Conservation (phyloP, 2,113 vertebrate species). For the Cebidichthys violaceus region DNA sequence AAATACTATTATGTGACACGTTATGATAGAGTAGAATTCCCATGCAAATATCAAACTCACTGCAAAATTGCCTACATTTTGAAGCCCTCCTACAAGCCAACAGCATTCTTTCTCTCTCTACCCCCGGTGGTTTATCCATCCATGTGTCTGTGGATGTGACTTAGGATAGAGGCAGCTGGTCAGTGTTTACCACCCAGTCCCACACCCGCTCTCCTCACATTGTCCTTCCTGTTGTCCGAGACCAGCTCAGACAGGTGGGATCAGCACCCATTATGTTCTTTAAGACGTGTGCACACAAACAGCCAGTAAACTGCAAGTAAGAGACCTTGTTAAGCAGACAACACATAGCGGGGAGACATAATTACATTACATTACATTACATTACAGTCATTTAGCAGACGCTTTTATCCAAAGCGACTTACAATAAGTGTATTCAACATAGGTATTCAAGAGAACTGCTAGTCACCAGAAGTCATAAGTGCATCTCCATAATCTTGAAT, state of each 20-base stretch:
- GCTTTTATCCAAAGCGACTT: no score
- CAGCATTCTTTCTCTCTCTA: background rate
- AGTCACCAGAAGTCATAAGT: no score
- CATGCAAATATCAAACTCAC: background rate
- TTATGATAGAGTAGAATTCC: background rate
- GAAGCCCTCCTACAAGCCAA: background rate
- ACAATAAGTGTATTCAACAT: no score
- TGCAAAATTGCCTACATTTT: background rate
- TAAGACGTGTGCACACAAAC: constrained; percentile 71
- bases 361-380: no score
- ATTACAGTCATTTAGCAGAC: no score
- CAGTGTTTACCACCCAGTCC: constrained; percentile 54
- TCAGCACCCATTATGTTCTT: constrained; percentile 68
- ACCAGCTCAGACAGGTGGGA: constrained; percentile 68
- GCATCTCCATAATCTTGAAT: no score
- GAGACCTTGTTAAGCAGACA: constrained; percentile 38
- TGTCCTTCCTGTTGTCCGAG: constrained; percentile 54
- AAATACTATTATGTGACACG: background rate
- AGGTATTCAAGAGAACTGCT: no score
- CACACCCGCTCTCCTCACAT: constrained; percentile 60
- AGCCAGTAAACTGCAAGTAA: constrained; percentile 24
- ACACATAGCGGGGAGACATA: background rate
- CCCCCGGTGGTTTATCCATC: background rate
- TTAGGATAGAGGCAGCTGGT: constrained; percentile 9
- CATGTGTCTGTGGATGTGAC: constrained; percentile 27